These are phyloP conservation scores for Pegoplata infirma DNA, from an alignment of 2,888 invertebrate species.

Conservation along the genomic window DNA sequence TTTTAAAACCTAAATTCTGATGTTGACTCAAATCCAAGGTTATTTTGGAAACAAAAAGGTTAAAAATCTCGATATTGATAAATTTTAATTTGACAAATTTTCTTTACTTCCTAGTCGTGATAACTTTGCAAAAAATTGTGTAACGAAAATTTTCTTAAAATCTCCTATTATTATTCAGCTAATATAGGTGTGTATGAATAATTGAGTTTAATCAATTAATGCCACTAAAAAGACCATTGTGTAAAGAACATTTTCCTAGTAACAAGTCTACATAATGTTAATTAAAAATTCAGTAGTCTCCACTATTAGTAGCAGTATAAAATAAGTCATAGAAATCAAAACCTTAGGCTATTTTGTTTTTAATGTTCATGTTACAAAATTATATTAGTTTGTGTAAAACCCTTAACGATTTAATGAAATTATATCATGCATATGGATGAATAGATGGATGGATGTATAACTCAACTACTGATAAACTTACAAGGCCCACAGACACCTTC, in stretches of 20 bases:
- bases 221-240: background rate
- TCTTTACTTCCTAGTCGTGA: too few relatives aligned
- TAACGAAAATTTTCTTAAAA: too few relatives aligned
- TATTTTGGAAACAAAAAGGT: too few relatives aligned
- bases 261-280: conserved; percentile 28
- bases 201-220: background rate
- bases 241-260: background rate
- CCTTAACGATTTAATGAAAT: conserved; percentile 25
- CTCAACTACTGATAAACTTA: background rate
- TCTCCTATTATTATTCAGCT: too few relatives aligned
- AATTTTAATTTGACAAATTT: too few relatives aligned
- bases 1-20: too few relatives aligned
- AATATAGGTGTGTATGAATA: background rate
- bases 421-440: conserved; percentile 15
- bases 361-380: conserved; percentile 14
- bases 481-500: conserved; percentile 51
- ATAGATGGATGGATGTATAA: background rate
- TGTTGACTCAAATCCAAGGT: too few relatives aligned
- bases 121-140: too few relatives aligned
- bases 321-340: conserved; percentile 45
- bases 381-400: background rate
- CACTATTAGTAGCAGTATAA: too few relatives aligned
- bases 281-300: conserved; percentile 37
- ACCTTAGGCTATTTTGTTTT: conserved; percentile 44
- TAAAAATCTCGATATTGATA: too few relatives aligned